These are phyloP conservation scores for Malurus splendens DNA, from an alignment of 2,797 vertebrate species.

Conservation along the genomic window DNA sequence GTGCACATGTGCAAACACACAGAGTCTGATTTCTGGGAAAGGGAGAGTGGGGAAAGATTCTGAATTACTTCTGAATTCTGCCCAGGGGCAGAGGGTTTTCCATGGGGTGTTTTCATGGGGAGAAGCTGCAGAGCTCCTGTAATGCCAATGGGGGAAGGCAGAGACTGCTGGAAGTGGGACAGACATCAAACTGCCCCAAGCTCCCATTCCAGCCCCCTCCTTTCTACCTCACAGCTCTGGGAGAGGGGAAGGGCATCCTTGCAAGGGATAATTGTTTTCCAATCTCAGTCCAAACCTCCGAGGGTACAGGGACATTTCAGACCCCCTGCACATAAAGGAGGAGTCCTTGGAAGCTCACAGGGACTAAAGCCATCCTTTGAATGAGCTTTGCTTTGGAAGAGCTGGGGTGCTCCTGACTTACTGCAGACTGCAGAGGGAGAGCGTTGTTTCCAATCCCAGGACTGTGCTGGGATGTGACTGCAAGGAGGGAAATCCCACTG, in stretches of 20 bases:
- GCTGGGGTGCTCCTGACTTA: not conserved
- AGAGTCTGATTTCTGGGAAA: not conserved
- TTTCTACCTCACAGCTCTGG: not conserved
- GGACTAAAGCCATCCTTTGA: not conserved
- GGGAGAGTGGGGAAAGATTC: not conserved
- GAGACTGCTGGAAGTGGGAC: not conserved
- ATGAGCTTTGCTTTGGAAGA: not conserved
- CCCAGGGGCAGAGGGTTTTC: not conserved
- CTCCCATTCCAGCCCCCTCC: not conserved
- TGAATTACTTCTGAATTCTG: not conserved
- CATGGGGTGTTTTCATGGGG: not conserved
- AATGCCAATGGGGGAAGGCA: not conserved
- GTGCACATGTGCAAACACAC: not conserved
- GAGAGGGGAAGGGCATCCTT: not conserved
- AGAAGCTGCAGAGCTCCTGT: not conserved
- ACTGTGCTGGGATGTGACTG: accelerated
- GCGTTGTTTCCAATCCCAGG: accelerated
- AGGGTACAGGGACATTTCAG: not conserved
- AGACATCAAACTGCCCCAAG: not conserved
- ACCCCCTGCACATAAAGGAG: accelerated
- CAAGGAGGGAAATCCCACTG: not conserved
- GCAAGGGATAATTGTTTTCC: accelerated
- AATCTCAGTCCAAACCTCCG: not conserved
- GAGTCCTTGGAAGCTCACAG: not conserved
- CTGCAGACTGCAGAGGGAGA: not conserved